These are phyloP conservation scores for Cyanistes caeruleus DNA, from an alignment of 2,113 vertebrate genomes.

Conservation along the genomic window DNA sequence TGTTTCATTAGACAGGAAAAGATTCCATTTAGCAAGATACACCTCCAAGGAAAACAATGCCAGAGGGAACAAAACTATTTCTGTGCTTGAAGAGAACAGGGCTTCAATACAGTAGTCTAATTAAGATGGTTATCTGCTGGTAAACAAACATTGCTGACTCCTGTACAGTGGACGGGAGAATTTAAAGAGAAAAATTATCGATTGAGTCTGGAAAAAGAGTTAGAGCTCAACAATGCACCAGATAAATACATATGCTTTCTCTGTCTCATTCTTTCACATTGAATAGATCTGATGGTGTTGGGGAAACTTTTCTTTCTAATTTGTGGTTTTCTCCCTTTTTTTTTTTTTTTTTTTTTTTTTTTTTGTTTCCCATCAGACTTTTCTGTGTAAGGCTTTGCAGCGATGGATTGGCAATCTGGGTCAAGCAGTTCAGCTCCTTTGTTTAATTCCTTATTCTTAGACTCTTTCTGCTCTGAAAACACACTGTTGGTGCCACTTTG, in stretches of 20 bases:
- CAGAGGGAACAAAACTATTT: conserved; percentile 48
- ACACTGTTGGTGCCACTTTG: not conserved
- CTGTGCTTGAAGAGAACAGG: not conserved
- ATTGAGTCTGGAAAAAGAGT: conserved; percentile 20
- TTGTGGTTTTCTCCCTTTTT: not conserved
- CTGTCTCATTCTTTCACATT: not conserved
- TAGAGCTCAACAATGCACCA: not conserved
- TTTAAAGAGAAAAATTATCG: conserved; percentile 37
- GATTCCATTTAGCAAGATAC: not conserved
- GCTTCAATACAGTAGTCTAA: conserved; percentile 62
- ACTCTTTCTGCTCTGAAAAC: not conserved
- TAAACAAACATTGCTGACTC: conserved; percentile 63
- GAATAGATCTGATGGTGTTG: not conserved
- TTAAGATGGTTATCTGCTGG: conserved; percentile 71
- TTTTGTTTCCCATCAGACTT: not conserved
- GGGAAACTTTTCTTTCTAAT: not conserved
- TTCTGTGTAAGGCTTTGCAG: not conserved
- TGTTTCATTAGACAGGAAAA: conserved; percentile 34
- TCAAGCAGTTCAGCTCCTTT: not conserved
- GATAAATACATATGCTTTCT: not conserved
- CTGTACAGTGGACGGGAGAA: not conserved
- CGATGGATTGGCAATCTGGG: not conserved
- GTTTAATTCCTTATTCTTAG: conserved; percentile 26
- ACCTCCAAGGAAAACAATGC: conserved; percentile 46
- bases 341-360: not conserved